Evolutionary conservation across 1,140 invertebrate species (phyloP), one percentile per base, ranked within the genome.

Genomic region (Tetragnatha versicolor): DNA sequence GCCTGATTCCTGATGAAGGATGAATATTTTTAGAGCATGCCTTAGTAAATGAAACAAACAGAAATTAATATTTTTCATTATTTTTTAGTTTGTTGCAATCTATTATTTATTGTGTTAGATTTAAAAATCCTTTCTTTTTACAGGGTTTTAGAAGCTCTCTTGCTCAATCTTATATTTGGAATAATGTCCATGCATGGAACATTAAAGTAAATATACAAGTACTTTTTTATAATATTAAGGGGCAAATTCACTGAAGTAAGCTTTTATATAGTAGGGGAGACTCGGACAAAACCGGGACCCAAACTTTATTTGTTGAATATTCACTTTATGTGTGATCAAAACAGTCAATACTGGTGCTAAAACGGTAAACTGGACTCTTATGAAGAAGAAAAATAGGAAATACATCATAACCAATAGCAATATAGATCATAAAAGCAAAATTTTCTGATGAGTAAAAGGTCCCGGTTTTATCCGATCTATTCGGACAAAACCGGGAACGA

Each of bases 151-250:
- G 92, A 84, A 94, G 92, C 83, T 89, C 95, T 69, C 85, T 96
- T 42, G 93, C 93, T 0, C 91, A 93, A 82, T 92, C 92, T 0
- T 85, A 96, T n/a, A 94, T 93, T 0, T 91, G 91, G 22, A 92
- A 94, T 82, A 91, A 92, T 82, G 87, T 90, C 53, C 88, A 91
- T 81, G 89, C 93, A 29, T 92, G 91, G 90, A 89, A 90, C 63
- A 89, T 83, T 31, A 85, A 85, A 83, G 82, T 82, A 79, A 17
- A 25, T 45, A 20, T 35, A 2, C 42, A 39, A 14, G 22, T 53
- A 65, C 7, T 75, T 60, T 6, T 51, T 51, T 9, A 4, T 51
- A n/a, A 51, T 9, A 51, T 51, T 5, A 9, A 51, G 49, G 10
- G 10, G 20, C 20, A 47, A 17, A 17, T 47, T 17, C 12, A 47